A percentile compares a stretch with the other conserved stretches of the same genome.
phyloP scores from a whole-genome alignment of 2,113 vertebrate species.

The Atherinomorus stipes region DNA sequence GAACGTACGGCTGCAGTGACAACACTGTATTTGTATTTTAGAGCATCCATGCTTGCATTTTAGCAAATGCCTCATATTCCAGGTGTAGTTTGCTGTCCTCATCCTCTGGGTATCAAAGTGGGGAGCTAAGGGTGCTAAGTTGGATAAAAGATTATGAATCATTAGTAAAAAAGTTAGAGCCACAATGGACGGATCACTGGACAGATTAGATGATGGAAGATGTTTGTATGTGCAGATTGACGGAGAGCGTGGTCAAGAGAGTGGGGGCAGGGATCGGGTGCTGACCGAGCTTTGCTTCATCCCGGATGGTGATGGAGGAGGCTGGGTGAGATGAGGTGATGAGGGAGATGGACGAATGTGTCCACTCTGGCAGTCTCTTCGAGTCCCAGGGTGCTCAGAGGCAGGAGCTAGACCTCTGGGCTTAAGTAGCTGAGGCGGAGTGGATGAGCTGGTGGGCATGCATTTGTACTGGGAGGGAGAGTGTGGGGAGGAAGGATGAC shows the following conservation, averaged over 20 bases:
- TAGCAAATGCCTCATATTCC: slow-evolving; percentile 16
- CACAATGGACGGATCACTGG: slow-evolving; percentile 30
- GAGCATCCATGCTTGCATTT: slow-evolving; percentile 17
- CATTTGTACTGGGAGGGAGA: slow-evolving; percentile 38
- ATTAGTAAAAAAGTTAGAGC: slow-evolving; percentile 47
- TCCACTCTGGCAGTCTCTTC: slow-evolving; percentile 34
- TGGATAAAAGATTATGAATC: slow-evolving; percentile 37
- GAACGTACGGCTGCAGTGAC: slow-evolving; percentile 21
- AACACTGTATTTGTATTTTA: slow-evolving; percentile 17
- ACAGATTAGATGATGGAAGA: slow-evolving; percentile 34
- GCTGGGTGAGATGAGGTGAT: slow-evolving; percentile 74
- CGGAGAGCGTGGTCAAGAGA: slow-evolving; percentile 59
- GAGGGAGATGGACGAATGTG: slow-evolving; percentile 72
- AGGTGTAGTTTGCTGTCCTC: slow-evolving; percentile 29
- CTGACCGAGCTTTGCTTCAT: slow-evolving; percentile 71
- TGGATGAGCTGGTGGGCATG: slow-evolving; percentile 39
- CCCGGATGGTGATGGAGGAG: slow-evolving; percentile 64
- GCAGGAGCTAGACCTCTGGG: slow-evolving; percentile 43
- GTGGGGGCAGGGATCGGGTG: slow-evolving; percentile 78
- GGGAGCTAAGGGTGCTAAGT: slow-evolving; percentile 16
- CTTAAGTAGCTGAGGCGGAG: slow-evolving; percentile 55
- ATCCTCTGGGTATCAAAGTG: slow-evolving; percentile 31
- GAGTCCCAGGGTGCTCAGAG: background rate
- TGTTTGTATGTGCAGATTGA: slow-evolving; percentile 21
- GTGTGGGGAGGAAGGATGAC: slow-evolving; percentile 33